Evolutionary conservation across 2,113 vertebrate species (phyloP).

Genomic region (Phalacrocorax aristotelis): DNA sequence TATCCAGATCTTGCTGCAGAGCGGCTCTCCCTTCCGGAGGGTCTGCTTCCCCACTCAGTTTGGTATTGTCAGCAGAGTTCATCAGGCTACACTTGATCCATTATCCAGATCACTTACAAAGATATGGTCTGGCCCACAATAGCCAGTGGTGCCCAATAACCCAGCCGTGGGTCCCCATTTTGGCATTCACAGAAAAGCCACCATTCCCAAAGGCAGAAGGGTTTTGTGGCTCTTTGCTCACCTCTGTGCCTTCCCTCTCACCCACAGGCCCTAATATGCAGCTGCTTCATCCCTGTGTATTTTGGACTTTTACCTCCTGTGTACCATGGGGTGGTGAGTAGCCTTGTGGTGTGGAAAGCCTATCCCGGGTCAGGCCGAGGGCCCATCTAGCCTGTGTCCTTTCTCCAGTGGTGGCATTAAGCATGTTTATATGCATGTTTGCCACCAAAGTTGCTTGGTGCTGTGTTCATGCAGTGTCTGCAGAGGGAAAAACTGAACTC

Average conservation of each 20-base stretch:
- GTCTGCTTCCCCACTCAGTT: too few relatives aligned
- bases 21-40: too few relatives aligned
- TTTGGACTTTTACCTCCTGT: slow-evolving; percentile 67
- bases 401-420: not conserved
- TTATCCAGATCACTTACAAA: too few relatives aligned
- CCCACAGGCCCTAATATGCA: slow-evolving; percentile 75
- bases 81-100: too few relatives aligned
- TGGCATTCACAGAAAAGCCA: not conserved
- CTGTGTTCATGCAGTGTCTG: not conserved
- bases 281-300: slow-evolving; percentile 79
- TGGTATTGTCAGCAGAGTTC: too few relatives aligned
- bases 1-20: too few relatives aligned
- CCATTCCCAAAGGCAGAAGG: not conserved
- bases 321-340: slow-evolving; percentile 61
- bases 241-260: not conserved
- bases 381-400: too few relatives aligned
- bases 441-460: not conserved
- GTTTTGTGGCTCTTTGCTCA: not conserved
- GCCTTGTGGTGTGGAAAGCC: not conserved
- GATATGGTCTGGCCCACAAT: fast-evolving
- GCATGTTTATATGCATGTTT: not conserved
- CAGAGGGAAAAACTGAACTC: not conserved
- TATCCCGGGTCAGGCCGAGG: not conserved
- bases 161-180: not conserved
- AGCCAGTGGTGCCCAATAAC: not conserved